Evolutionary conservation across 2,797 vertebrate species (phyloP), one percentile per base, ranked within the genome.

Genomic region (Ara ararauna): DNA sequence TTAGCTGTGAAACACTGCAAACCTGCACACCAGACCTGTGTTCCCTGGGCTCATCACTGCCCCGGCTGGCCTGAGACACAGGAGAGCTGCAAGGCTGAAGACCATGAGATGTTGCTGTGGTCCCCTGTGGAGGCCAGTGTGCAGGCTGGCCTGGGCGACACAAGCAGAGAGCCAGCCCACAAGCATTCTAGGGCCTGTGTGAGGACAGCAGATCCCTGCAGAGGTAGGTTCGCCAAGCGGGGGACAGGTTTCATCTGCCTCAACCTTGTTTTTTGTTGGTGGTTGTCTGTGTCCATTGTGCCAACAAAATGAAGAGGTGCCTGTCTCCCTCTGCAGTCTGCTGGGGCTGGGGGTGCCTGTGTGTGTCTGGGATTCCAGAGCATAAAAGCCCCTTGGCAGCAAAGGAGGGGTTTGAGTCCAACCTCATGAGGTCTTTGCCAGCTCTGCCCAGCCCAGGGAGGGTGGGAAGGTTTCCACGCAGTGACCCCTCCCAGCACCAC

Each of bases 131-230:
- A 32, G 45, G 29, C 34, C 9, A 5, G 9, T 1, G 26, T 53
- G 45, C 44, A 44, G 29, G 21, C 22, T 44, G 44, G 21, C 32
- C 34, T 36, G 2, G 60, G 32, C 7, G 7, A 6, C 2, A 0
- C 24, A 15, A 38, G 42, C 56, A 4, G n/a, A 23, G 47, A 68
- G 40, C 36, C 29, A 13, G 27, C 54, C 70, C 34, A 3, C 23
- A 2, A 7, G 30, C 1, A 6, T 23, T 34, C 18, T 9, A 4
- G 29, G 40, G n/a, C 26, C 61, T 27, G 0, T 1, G 7, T 0
- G 4, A 66, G 70, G 58, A 47, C 54, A 47, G 71, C 62, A 34
- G 74, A 77, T 23, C 11, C 1, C 48, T 9, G 64, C 50, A 15
- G 32, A 53, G 72, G 56, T 62, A 62, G 29, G 64, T 38, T 27